Evolutionary conservation across 2,797 vertebrate genomes (phyloP).

Genomic region (Mormyrus proboscirostris): DNA sequence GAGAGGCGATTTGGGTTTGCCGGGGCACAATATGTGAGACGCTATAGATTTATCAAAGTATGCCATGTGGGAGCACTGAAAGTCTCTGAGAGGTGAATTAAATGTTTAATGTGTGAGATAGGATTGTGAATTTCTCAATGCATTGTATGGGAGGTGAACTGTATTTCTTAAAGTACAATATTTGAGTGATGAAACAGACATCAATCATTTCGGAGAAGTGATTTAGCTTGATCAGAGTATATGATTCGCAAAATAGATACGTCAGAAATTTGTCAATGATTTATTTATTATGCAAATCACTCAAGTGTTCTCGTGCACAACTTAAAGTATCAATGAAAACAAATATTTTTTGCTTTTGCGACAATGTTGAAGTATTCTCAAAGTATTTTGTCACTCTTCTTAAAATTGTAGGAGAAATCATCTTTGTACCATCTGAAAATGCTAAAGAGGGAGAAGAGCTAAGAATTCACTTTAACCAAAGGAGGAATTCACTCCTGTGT

Average conservation of each 20-base stretch:
- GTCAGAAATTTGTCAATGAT: neutral
- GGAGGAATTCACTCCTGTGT: neutral
- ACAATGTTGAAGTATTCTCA: neutral
- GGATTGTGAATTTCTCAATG: neutral
- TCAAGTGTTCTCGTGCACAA: neutral
- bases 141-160: neutral
- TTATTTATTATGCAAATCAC: neutral
- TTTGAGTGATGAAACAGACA: neutral
- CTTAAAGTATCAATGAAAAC: neutral
- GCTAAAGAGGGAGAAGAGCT: constrained; percentile 23
- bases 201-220: neutral
- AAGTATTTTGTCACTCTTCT: neutral
- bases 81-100: neutral
- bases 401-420: neutral
- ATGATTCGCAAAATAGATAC: neutral
- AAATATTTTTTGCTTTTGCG: neutral
- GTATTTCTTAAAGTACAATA: neutral
- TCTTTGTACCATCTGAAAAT: constrained; percentile 15
- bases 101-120: neutral
- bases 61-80: neutral
- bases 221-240: neutral
- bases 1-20: constrained; percentile 44
- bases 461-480: neutral
- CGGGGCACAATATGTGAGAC: constrained; percentile 19
- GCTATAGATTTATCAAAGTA: neutral